phyloP scores from a whole-genome alignment of 2,888 invertebrate genomes.

The Homarus gammarus region DNA sequence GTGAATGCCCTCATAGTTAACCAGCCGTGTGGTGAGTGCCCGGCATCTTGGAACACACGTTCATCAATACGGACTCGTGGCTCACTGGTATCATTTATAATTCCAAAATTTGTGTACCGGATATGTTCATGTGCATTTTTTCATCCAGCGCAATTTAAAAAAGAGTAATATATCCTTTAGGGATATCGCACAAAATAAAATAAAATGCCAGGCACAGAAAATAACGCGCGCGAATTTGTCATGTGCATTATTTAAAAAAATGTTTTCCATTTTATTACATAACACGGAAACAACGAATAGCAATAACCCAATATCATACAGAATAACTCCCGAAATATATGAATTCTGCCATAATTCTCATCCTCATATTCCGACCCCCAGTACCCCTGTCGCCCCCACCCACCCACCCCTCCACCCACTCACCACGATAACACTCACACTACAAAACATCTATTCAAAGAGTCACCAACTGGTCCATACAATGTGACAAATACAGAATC shows the following conservation, averaged over 20 bases:
- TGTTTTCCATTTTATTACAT: conserved; percentile 1
- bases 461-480: too few species aligned
- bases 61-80: neutral
- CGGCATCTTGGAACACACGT: too few species aligned
- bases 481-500: conserved; percentile 31
- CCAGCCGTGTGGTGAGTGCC: too few species aligned
- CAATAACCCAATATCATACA: conserved; percentile 2
- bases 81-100: conserved; percentile 27
- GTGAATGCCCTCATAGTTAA: too few species aligned
- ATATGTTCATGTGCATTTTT: conserved; percentile 23
- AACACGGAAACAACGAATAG: neutral
- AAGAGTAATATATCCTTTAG: conserved; percentile 6
- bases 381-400: too few species aligned
- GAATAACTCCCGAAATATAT: neutral
- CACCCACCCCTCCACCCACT: neutral
- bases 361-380: neutral
- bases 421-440: neutral
- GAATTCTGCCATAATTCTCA: neutral
- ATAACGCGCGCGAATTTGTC: conserved; percentile 44
- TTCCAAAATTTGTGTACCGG: conserved; percentile 25
- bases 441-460: too few species aligned
- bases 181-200: conserved; percentile 37
- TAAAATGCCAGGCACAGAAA: conserved; percentile 35
- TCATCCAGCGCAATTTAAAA: conserved; percentile 37
- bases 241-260: conserved; percentile 31